Conservation (phyloP, 2,888 invertebrate genomes). For the Drosophila lacicola region DNA sequence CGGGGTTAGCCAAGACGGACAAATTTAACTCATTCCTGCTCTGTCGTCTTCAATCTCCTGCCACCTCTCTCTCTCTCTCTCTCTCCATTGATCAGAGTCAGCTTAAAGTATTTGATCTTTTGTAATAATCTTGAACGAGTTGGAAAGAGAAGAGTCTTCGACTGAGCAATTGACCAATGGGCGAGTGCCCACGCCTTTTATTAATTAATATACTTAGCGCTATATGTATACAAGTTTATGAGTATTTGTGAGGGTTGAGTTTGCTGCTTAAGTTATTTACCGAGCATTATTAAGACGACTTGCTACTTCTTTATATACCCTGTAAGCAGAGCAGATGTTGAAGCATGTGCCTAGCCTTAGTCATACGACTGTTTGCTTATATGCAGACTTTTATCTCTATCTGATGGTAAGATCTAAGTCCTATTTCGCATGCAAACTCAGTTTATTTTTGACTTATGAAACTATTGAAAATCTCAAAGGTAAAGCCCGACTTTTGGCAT, state of each 20-base stretch:
- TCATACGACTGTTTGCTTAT: too few species aligned
- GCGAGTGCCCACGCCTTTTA: slow-evolving; percentile 8
- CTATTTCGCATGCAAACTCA: too few species aligned
- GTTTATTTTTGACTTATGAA: too few species aligned
- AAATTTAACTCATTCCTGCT: background rate
- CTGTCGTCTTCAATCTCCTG: background rate
- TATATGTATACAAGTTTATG: slow-evolving; percentile 22
- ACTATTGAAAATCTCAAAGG: too few species aligned
- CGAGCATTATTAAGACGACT: slow-evolving; percentile 9
- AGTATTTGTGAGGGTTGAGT: slow-evolving; percentile 5
- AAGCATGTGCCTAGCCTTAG: too few species aligned
- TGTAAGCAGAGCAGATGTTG: background rate
- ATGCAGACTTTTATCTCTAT: too few species aligned
- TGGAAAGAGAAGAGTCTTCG: slow-evolving; percentile 1
- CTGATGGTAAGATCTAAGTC: too few species aligned
- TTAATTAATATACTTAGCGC: slow-evolving; percentile 54
- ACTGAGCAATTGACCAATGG: slow-evolving; percentile 18
- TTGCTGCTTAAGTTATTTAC: slow-evolving; percentile 30
- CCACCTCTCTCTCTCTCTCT: background rate
- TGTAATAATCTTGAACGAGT: slow-evolving; percentile 2
- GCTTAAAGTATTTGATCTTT: slow-evolving; percentile 25
- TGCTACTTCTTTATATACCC: slow-evolving; percentile 9
- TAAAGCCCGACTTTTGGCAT: too few species aligned
- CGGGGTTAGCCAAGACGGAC: background rate
- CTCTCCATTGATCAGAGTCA: background rate